Percentiles rank a stretch among this genome's conserved stretches.
Evolutionary conservation across 2,113 vertebrate species (phyloP).

Genomic region (Centropus unirufus): DNA sequence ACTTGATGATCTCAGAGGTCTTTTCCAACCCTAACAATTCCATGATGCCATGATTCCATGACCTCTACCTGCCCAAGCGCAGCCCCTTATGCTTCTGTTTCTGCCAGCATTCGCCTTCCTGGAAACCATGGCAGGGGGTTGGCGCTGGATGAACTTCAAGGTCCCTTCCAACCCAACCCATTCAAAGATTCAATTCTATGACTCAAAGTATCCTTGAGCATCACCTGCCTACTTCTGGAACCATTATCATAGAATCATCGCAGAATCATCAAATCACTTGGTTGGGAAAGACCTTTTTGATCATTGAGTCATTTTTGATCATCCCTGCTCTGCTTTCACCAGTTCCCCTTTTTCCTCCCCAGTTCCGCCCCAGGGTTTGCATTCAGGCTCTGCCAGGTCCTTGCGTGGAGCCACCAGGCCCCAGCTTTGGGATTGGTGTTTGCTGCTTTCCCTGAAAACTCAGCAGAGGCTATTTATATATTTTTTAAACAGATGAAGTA

Average conservation of each 20-base stretch:
- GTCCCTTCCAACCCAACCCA: no score
- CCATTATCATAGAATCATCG: no score
- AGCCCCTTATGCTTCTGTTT: not conserved
- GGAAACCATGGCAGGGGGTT: not conserved
- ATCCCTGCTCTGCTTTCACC: not conserved
- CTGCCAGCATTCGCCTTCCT: not conserved
- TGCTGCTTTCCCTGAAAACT: constrained; percentile 10
- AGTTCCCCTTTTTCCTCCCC: not conserved
- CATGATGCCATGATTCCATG: no score
- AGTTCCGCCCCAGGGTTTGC: not conserved
- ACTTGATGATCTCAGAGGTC: no score
- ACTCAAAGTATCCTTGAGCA: not conserved
- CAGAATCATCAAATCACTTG: no score
- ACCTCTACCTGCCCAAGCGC: not conserved
- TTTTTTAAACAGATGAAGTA: constrained; percentile 53
- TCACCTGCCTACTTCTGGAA: not conserved
- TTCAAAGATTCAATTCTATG: no score
- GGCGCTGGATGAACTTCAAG: no score
- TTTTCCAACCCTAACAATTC: no score
- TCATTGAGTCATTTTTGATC: no score
- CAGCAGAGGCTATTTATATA: not conserved
- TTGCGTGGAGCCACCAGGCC: not conserved
- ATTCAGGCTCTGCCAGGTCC: not conserved
- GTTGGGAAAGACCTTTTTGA: no score
- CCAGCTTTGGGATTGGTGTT: not conserved